Base-by-base conservation (phyloP, 1,140 invertebrate species). In the Drosophila tropicalis region DNA sequence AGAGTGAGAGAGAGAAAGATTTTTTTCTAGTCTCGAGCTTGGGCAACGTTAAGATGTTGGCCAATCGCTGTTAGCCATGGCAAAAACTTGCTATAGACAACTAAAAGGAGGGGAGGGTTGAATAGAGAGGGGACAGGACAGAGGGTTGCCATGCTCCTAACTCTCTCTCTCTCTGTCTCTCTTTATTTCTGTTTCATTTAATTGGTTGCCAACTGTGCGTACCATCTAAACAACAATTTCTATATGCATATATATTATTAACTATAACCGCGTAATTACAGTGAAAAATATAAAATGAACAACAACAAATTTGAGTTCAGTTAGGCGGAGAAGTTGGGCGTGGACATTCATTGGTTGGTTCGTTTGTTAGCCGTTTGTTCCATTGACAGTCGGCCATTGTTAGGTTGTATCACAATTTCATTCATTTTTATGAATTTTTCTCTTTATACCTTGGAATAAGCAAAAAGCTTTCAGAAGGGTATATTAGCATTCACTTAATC, bases 211-310 rank as follows among this genome's bases (percentile, higher is more conserved):
- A 58, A 36, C 56, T 58, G n/a, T 58, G 56, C 56, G 56, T 58
- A 58, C 34, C 56, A 58, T 58, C 56, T 58, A 58, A 36, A 19
- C 32, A 58, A 17, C 29, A 58, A 36, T 17, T 36, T 58, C 32
- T 36, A 58, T 58, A 58, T 51, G 17, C 44, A 51, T 36, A 58
- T 58, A 58, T 58, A 58, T 36, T 58, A 58, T 58, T 58, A 58
- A 58, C 56, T 58, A 36, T 58, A 58, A 58, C 56, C 56, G 56
- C n/a, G 29, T 58, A 58, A 58, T 58, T 58, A 58, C 56, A 58
- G 56, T 58, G 44, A 19, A 51, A 4, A 19, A 51, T 22, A 51
- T 4, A 22, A 51, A 51, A 51, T 51, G 44, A 22, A 51, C 44
- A 51, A 58, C 56, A 58, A 58, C 25, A 58, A 58, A 58, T 36